Evolutionary conservation across 2,113 vertebrate species (phyloP).

Genomic region (Opisthocomus hoazin): DNA sequence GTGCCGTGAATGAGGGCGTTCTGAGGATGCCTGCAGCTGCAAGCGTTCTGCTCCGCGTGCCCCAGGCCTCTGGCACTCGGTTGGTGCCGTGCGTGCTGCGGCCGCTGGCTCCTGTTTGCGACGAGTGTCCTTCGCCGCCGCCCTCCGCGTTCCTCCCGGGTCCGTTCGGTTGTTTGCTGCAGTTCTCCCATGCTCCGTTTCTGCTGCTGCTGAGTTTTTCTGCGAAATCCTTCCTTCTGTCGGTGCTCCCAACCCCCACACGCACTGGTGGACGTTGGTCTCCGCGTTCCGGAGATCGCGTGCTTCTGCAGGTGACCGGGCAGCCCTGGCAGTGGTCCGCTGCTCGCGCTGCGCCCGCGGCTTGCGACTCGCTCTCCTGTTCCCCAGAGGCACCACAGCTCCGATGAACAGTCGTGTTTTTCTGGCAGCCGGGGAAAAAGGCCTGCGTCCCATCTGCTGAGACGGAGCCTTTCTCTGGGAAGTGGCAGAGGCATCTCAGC

Average conservation of each 20-base stretch:
- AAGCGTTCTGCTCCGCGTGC: background rate
- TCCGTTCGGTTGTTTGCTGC: background rate
- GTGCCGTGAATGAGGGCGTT: background rate
- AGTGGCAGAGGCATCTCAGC: background rate
- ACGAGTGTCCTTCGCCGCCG: background rate
- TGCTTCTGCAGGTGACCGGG: background rate
- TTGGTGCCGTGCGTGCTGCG: background rate
- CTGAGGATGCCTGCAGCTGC: background rate
- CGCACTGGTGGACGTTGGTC: background rate
- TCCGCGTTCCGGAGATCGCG: accelerated
- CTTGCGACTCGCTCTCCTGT: background rate
- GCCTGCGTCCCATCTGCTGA: background rate
- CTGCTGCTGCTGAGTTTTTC: background rate
- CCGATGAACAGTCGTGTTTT: background rate
- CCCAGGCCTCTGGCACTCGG: background rate
- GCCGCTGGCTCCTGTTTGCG: background rate
- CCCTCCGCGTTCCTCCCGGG: background rate
- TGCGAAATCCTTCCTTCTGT: background rate
- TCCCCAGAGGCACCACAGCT: background rate
- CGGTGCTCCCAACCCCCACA: background rate
- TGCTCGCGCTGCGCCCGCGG: background rate
- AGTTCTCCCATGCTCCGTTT: background rate
- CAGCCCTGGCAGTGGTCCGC: background rate
- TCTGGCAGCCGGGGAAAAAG: background rate
- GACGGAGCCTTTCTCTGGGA: background rate